These are phyloP conservation scores for Saxicola maurus DNA, from an alignment of 2,797 vertebrate species.

Conservation along the genomic window DNA sequence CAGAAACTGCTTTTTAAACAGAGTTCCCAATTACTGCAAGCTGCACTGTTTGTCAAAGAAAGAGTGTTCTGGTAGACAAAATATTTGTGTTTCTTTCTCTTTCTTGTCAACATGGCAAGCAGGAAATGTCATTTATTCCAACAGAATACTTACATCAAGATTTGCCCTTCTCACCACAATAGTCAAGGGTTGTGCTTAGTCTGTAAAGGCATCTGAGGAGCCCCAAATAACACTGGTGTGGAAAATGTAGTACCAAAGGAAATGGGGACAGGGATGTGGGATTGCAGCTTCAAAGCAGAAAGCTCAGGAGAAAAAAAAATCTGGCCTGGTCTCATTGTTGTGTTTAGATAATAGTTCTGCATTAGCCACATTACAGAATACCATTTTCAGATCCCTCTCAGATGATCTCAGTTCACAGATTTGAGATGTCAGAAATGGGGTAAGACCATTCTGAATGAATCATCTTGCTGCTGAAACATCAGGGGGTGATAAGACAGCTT, in stretches of 20 bases:
- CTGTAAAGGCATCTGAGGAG: not conserved
- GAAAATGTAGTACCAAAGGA: not conserved
- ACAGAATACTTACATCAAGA: not conserved
- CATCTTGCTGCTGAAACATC: slow-evolving; percentile 9
- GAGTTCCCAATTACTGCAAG: not conserved
- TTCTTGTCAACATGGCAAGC: not conserved
- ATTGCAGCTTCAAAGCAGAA: not conserved
- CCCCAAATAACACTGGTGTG: not conserved
- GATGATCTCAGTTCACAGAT: not conserved
- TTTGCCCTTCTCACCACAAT: not conserved
- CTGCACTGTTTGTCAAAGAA: not conserved
- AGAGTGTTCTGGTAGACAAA: not conserved
- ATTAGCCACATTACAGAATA: not conserved
- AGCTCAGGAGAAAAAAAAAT: not conserved
- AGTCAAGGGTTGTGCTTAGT: not conserved
- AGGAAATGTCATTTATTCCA: not conserved
- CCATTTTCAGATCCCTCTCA: not conserved
- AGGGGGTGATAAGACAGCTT: slow-evolving; percentile 3
- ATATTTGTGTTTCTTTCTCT: not conserved
- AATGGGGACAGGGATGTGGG: not conserved
- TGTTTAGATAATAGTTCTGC: not conserved
- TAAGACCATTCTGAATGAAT: not conserved
- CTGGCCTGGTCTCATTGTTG: not conserved
- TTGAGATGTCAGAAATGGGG: not conserved
- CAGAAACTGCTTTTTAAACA: not conserved